These are phyloP conservation scores for Rhea americana DNA, from an alignment of 2,113 vertebrate species.

Conservation along the genomic window DNA sequence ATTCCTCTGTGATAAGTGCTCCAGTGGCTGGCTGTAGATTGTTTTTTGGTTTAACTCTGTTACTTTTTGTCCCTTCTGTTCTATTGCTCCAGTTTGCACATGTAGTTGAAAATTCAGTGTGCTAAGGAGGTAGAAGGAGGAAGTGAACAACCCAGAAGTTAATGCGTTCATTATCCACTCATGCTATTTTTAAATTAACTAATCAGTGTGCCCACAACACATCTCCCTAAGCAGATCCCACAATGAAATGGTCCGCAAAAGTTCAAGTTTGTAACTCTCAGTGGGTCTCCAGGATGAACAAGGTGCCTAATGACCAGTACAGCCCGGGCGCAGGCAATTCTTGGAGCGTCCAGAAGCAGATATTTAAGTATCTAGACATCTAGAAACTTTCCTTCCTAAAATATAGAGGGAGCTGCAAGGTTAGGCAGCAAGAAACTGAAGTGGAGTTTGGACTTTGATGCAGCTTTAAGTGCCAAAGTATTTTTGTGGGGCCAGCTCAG, in stretches of 20 bases:
- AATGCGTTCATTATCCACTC: not conserved
- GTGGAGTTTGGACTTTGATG: not conserved
- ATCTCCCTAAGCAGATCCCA: not conserved
- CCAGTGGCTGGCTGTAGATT: not conserved
- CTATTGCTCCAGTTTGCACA: not conserved
- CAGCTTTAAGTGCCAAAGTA: conserved; percentile 13
- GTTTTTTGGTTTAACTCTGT: not conserved
- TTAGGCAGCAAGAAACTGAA: not conserved
- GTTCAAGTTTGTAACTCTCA: not conserved
- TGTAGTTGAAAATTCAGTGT: not conserved
- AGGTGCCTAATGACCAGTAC: not conserved
- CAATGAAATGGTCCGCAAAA: not conserved
- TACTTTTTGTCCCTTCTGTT: not conserved
- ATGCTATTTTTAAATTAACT: not conserved
- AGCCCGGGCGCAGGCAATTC: not conserved
- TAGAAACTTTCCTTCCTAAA: not conserved
- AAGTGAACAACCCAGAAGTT: not conserved
- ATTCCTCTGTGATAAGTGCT: not conserved
- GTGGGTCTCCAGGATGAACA: not conserved
- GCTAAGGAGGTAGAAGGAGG: not conserved
- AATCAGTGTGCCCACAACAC: not conserved
- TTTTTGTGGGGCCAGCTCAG: not conserved
- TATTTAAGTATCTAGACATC: not conserved
- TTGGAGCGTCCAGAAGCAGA: not conserved
- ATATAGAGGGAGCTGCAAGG: not conserved